Evolutionary conservation across 2,888 invertebrate species (phyloP).

Genomic region (Agrotis segetum): DNA sequence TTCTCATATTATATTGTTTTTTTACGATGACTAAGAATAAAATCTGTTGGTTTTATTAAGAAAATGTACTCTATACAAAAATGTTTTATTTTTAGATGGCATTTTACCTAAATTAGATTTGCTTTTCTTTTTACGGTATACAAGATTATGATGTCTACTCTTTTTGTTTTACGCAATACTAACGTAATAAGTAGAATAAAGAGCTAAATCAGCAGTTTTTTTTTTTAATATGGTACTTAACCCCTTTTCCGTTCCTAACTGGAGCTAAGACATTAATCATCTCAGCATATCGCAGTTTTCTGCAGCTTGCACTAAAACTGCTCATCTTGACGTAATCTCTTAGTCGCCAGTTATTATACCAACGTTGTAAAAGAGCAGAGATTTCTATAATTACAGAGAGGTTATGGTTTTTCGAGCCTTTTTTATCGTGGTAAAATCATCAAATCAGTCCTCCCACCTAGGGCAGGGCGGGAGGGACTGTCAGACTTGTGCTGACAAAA

Average conservation of each 20-base stretch:
- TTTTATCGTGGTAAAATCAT: too few species aligned
- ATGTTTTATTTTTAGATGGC: not conserved
- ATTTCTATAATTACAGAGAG: not conserved
- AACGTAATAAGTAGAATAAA: not conserved
- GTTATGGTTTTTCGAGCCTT: not conserved
- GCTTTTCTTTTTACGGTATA: not conserved
- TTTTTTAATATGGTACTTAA: not conserved
- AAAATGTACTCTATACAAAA: not conserved
- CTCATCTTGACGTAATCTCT: slow-evolving; percentile 2
- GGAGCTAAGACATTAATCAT: slow-evolving; percentile 32
- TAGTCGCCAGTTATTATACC: not conserved
- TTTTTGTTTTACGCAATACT: not conserved
- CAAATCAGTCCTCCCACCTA: too few species aligned
- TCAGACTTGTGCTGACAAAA: too few species aligned
- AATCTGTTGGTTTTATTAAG: not conserved
- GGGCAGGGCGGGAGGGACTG: too few species aligned
- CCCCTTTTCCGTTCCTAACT: not conserved
- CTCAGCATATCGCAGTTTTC: slow-evolving; percentile 35
- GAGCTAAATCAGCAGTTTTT: not conserved
- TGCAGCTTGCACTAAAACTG: slow-evolving; percentile 27
- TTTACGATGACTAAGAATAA: slow-evolving; percentile 27
- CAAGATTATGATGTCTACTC: not conserved
- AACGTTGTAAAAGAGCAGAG: not conserved
- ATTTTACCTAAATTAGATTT: too few species aligned
- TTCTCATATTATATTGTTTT: slow-evolving; percentile 41